Percentiles rank a stretch among this genome's conserved stretches.
Conservation (phyloP, 2,113 vertebrate species). For the Leptosomus discolor region DNA sequence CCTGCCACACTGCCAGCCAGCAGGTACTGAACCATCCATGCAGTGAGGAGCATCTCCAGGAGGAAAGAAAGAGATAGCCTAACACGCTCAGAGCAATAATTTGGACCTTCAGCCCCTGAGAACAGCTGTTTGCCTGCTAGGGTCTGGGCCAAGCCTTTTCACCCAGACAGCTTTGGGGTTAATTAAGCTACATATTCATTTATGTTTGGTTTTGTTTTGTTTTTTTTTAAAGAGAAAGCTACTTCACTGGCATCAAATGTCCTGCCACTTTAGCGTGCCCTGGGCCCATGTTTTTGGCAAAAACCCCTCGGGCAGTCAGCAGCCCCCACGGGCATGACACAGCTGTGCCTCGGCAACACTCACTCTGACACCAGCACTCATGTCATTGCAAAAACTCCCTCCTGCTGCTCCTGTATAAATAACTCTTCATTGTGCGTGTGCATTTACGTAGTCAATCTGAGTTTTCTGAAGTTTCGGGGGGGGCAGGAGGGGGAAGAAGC, state of each 20-base stretch:
- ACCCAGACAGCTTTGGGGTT: not conserved
- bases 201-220: not conserved
- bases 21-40: fast-evolving
- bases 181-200: not conserved
- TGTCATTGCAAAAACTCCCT: not conserved
- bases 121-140: not conserved
- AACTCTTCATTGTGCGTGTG: not conserved
- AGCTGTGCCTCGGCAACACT: not conserved
- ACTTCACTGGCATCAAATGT: not conserved
- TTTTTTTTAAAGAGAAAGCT: not conserved
- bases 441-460: not conserved
- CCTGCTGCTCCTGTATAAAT: not conserved
- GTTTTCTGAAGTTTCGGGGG: not conserved
- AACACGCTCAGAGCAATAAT: not conserved
- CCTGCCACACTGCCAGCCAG: not conserved
- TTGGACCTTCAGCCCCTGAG: not conserved
- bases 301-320: fast-evolving
- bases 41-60: not conserved
- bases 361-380: fast-evolving
- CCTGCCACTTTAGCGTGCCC: not conserved
- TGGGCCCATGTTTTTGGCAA: not conserved
- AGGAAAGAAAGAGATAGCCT: not conserved
- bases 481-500: not conserved
- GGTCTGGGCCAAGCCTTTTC: not conserved
- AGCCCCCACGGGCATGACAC: fast-evolving